These are phyloP conservation scores for Pasiphila rectangulata DNA, from an alignment of 2,888 invertebrate genomes.

Conservation along the genomic window DNA sequence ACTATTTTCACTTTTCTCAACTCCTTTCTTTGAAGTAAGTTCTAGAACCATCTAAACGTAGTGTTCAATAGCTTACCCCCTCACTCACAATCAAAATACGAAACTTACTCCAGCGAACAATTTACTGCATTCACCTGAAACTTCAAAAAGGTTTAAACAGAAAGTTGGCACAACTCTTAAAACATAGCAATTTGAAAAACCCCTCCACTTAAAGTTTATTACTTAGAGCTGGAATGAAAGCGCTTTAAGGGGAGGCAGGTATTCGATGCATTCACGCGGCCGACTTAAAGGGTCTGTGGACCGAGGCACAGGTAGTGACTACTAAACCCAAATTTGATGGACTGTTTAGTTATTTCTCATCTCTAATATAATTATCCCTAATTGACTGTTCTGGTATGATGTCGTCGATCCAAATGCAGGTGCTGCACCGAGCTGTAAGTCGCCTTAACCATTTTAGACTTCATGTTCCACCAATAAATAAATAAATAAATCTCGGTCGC, in stretches of 20 bases:
- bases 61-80: no score
- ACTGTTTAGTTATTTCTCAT: no score
- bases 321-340: conserved; percentile 9
- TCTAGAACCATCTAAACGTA: no score
- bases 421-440: no score
- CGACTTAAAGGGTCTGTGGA: conserved; percentile 56
- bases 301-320: conserved; percentile 33
- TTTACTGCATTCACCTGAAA: conserved; percentile 24
- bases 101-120: conserved; percentile 16
- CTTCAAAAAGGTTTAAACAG: conserved; percentile 25
- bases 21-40: no score
- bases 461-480: no score
- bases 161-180: conserved; percentile 24
- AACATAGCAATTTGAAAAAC: conserved; percentile 31
- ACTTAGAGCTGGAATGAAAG: conserved; percentile 51
- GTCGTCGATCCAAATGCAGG: no score
- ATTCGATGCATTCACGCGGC: conserved; percentile 62
- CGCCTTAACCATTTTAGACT: no score
- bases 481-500: no score
- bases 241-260: conserved; percentile 55
- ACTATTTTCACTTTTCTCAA: no score
- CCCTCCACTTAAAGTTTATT: conserved; percentile 49
- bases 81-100: conserved; percentile 19
- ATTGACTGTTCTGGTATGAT: no score
- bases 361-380: no score